Conservation (phyloP, 2,888 invertebrate species). For the Pseudococcus jackbeardsleyi region DNA sequence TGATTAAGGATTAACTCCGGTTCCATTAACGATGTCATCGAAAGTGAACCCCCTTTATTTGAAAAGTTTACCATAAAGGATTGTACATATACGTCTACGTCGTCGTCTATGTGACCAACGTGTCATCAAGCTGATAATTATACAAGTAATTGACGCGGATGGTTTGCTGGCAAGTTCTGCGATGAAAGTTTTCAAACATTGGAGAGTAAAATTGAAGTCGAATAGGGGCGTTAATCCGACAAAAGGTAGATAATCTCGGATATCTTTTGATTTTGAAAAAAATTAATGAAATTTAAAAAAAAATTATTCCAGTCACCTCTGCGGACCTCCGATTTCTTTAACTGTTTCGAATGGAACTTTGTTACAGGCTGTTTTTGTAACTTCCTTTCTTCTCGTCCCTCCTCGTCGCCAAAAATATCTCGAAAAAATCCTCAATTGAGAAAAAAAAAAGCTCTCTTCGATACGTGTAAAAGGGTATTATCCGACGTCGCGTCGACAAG, state of each 20-base stretch:
- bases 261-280: too few species aligned
- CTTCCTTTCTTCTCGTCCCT: too few species aligned
- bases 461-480: neutral
- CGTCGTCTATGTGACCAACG: neutral
- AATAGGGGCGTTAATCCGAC: neutral
- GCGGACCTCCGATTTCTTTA: too few species aligned
- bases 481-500: neutral
- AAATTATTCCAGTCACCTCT: too few species aligned
- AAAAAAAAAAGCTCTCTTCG: neutral
- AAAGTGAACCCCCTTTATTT: neutral
- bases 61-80: conserved; percentile 12
- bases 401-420: too few species aligned
- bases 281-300: too few species aligned
- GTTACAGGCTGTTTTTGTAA: too few species aligned
- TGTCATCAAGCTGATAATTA: neutral
- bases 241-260: neutral
- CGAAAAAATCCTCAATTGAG: too few species aligned
- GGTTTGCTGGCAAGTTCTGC: neutral
- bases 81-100: neutral
- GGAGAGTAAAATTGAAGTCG: neutral
- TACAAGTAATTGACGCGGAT: neutral
- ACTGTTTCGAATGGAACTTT: too few species aligned
- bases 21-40: conserved; percentile 22
- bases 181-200: neutral
- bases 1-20: conserved; percentile 34